Evolutionary conservation across 1,140 invertebrate genomes (phyloP).

Genomic region (Drosophila aff.): DNA sequence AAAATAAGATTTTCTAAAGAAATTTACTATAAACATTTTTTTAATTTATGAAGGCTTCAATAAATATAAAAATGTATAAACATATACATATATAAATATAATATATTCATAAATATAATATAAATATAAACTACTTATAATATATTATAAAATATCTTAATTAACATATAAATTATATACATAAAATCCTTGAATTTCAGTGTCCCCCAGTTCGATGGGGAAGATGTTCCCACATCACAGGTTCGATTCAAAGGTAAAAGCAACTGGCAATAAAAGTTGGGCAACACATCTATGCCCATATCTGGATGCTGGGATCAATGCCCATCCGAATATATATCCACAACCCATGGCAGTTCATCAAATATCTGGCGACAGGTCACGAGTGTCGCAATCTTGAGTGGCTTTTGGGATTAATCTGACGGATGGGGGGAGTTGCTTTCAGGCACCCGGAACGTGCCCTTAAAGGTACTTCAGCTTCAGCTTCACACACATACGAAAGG

Average conservation of each 20-base stretch:
- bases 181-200: background rate
- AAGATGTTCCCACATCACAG: background rate
- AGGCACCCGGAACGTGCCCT: slow-evolving; percentile 4
- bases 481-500: slow-evolving; percentile 35
- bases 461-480: slow-evolving; percentile 31
- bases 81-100: too few relatives aligned
- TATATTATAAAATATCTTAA: too few relatives aligned
- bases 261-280: slow-evolving; percentile 70
- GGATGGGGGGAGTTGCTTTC: slow-evolving; percentile 1
- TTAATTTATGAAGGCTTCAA: too few relatives aligned
- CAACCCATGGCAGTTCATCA: slow-evolving; percentile 63
- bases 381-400: slow-evolving; percentile 41
- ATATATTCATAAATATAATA: too few relatives aligned
- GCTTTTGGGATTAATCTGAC: slow-evolving; percentile 32
- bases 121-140: too few relatives aligned
- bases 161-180: background rate
- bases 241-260: slow-evolving; percentile 23
- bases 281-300: slow-evolving; percentile 66
- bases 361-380: slow-evolving; percentile 57
- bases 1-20: too few relatives aligned
- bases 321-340: slow-evolving; percentile 30
- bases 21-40: too few relatives aligned
- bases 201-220: slow-evolving; percentile 42
- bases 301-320: slow-evolving; percentile 35
- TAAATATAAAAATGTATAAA: too few relatives aligned